Evolutionary conservation across 2,113 vertebrate species (phyloP), one percentile per base, ranked within the genome.

Genomic region (Sakesphorus luctuosus): DNA sequence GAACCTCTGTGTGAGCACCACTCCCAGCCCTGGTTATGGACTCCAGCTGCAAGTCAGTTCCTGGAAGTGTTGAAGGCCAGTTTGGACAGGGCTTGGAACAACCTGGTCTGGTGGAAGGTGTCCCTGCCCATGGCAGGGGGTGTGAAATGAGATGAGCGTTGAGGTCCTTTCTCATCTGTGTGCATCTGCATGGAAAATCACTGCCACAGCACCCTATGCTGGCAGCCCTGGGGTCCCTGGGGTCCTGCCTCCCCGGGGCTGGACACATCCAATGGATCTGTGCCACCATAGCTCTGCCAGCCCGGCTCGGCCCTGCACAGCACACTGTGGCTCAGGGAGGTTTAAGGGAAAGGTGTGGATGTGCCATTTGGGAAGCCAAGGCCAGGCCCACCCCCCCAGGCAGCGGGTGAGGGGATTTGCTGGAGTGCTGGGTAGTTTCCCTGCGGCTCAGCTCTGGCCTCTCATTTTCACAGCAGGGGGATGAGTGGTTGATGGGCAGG

Each of bases 1-100:
- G 18, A 46, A 67, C 24, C 40, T 14, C 46, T 40, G 12, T 2
- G 0, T 10, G 15, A 6, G 6, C 3, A 0, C 3, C 0, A 59
- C 18, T 65, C 50, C n/a, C 75, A 40, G 40, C 40, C 40, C 40
- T 40, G 40, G 40, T 40, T 40, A 40, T 40, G 40, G 40, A 40
- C 40, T 40, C 40, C 40, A 40, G 40, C 40, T 40, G 40, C 40
- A 40, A 40, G 40, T 40, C 40, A 40, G 12, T 40, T 40, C 40
- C 40, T 13, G 40, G 40, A 40, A 40, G 40, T 40, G 12, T 40
- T 40, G 40, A 40, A 40, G 40, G 40, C 12, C 40, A 40, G 40
- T 40, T 40, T 40, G 40, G 40, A 13, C 40, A 13, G 40, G 40
- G 40, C 13, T 40, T 40, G 40, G 40, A 40, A 40, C 40, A 40